These are phyloP conservation scores for Morphnarchus princeps DNA, from an alignment of 2,113 vertebrate species.

Conservation along the genomic window DNA sequence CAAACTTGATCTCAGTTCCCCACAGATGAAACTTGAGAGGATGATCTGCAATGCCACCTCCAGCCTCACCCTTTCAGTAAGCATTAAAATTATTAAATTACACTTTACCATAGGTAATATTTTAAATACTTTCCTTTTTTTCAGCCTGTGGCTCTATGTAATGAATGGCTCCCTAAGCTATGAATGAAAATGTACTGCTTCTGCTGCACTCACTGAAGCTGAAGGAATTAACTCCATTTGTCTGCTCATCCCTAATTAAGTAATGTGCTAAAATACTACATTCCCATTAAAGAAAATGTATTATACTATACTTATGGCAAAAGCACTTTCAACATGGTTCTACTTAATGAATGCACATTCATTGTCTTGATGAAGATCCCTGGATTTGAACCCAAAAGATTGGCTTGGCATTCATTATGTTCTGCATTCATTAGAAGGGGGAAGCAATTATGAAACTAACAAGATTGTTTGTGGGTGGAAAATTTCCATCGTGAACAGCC, in stretches of 20 bases:
- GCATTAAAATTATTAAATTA: not conserved
- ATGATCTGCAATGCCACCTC: not conserved
- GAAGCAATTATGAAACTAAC: conserved; percentile 40
- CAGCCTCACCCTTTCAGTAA: not conserved
- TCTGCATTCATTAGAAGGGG: not conserved
- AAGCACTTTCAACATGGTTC: not conserved
- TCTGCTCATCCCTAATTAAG: conserved; percentile 50
- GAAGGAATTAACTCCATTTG: conserved; percentile 38
- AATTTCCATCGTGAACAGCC: not conserved
- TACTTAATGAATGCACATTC: conserved; percentile 33
- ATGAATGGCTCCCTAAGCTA: not conserved
- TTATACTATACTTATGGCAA: conserved; percentile 8
- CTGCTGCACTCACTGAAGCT: conserved; percentile 5
- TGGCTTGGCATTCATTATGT: not conserved
- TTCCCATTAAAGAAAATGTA: conserved; percentile 39
- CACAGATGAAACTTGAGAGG: not conserved
- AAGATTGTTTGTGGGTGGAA: conserved; percentile 16
- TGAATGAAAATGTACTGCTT: conserved; percentile 13
- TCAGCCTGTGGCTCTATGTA: not conserved
- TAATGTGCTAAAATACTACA: conserved; percentile 36
- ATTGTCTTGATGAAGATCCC: conserved; percentile 37
- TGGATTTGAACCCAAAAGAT: conserved; percentile 37
- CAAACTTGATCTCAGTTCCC: not conserved
- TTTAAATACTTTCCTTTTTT: not conserved
- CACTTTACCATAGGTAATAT: not conserved